Conservation (phyloP, 1,140 invertebrate species). For the Eumeta japonica region DNA sequence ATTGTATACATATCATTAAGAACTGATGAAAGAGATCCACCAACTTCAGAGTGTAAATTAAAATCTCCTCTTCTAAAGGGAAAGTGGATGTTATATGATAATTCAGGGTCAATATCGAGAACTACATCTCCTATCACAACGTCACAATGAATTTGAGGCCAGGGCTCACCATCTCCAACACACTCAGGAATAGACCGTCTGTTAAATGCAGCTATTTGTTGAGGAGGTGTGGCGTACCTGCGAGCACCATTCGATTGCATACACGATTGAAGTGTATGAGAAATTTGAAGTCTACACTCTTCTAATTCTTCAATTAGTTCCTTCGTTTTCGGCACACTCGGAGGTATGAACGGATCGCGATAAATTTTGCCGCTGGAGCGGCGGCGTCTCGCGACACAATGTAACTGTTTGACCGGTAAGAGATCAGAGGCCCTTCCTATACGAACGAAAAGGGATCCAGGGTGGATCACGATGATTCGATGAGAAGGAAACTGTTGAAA, state of each 20-base stretch:
- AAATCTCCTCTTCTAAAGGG: constrained; percentile 84
- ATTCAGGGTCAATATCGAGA: constrained; percentile 70
- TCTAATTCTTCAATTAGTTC: constrained; percentile 75
- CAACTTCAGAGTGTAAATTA: constrained; percentile 79
- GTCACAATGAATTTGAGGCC: constrained; percentile 63
- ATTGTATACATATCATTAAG: constrained; percentile 84
- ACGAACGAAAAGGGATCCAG: constrained; percentile 84
- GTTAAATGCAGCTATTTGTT: constrained; percentile 85
- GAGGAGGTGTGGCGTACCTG: constrained; percentile 80
- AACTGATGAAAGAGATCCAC: constrained; percentile 81
- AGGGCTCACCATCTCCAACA: constrained; percentile 56
- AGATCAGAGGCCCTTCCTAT: constrained; percentile 89
- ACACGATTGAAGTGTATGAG: constrained; percentile 80
- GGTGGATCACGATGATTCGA: constrained; percentile 90
- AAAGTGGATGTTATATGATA: constrained; percentile 84
- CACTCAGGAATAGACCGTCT: constrained; percentile 70
- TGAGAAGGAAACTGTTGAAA: constrained; percentile 70
- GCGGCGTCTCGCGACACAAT: constrained; percentile 78
- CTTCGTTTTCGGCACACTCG: constrained; percentile 60
- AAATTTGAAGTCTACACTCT: constrained; percentile 78
- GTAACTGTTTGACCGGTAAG: constrained; percentile 79
- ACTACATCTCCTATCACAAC: constrained; percentile 70
- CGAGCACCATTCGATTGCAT: constrained; percentile 77
- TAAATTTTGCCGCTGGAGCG: constrained; percentile 60
- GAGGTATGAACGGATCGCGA: constrained; percentile 67